Percentiles rank a stretch among this genome's conserved stretches.
Evolutionary conservation across 1,140 invertebrate species (phyloP).

Genomic region (Musca domestica): DNA sequence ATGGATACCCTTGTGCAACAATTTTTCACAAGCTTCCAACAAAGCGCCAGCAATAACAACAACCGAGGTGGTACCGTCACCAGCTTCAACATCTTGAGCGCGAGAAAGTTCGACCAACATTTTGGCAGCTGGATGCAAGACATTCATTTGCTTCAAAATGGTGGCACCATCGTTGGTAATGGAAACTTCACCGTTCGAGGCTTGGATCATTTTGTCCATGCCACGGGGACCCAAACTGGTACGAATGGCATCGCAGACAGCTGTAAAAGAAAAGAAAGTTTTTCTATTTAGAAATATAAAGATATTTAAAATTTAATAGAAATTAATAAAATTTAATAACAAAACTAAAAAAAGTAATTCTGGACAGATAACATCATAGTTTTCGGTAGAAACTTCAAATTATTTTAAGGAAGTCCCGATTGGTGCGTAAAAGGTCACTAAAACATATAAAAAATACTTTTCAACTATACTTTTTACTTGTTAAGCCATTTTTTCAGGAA

Average conservation of each 20-base stretch:
- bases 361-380: no score
- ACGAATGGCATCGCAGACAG: constrained; percentile 97
- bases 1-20: constrained; percentile 93
- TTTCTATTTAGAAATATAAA: no score
- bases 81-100: constrained; percentile 98
- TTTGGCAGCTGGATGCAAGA: constrained; percentile 98
- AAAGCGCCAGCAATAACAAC: constrained; percentile 94
- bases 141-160: constrained; percentile 98
- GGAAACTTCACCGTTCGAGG: constrained; percentile 95
- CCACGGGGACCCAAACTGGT: constrained; percentile 97
- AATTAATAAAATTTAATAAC: no score
- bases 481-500: no score
- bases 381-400: no score
- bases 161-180: constrained; percentile 99
- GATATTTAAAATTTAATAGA: no score
- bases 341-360: no score
- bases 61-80: constrained; percentile 98
- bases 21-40: constrained; percentile 90
- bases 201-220: constrained; percentile 99
- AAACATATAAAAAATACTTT: no score
- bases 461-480: no score
- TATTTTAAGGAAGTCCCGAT: no score
- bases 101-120: constrained; percentile 98
- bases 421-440: no score
- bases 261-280: constrained; percentile 58